These are phyloP conservation scores for Littorina saxatilis DNA, from an alignment of 1,140 invertebrate species.

Conservation along the genomic window DNA sequence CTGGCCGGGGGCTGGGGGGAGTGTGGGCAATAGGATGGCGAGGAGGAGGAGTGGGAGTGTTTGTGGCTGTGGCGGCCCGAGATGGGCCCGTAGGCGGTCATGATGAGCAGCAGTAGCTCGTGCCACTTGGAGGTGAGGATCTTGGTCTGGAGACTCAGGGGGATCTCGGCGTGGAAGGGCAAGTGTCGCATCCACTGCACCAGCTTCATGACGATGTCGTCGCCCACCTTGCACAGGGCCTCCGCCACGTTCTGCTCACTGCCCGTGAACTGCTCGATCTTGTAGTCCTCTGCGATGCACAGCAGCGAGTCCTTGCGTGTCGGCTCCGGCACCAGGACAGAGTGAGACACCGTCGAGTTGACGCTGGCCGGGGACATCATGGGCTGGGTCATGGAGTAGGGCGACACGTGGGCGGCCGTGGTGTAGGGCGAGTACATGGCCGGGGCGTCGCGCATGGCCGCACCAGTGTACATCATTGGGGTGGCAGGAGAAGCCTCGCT, in stretches of 20 bases:
- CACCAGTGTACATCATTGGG: neutral
- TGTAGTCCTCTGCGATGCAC: constrained; percentile 78
- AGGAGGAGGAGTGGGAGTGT: constrained; percentile 81
- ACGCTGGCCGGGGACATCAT: neutral
- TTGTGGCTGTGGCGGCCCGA: constrained; percentile 30
- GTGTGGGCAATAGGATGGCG: constrained; percentile 77
- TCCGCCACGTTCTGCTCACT: constrained; percentile 93
- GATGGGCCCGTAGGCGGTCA: constrained; percentile 70
- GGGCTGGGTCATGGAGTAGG: neutral
- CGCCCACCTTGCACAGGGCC: constrained; percentile 95
- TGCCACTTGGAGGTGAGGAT: constrained; percentile 98
- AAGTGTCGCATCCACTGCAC: constrained; percentile 98
- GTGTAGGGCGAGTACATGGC: neutral
- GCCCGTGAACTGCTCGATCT: constrained; percentile 92
- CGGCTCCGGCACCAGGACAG: constrained; percentile 47
- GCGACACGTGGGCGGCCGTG: neutral
- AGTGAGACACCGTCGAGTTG: neutral
- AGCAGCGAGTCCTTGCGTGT: constrained; percentile 54
- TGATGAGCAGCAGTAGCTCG: constrained; percentile 89
- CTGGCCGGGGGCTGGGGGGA: constrained; percentile 4
- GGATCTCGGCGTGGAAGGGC: constrained; percentile 92
- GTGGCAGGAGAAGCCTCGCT: neutral
- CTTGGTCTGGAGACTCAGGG: constrained; percentile 94
- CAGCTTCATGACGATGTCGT: constrained; percentile 96
- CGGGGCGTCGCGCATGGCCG: neutral